Base-by-base conservation (phyloP, 2,888 invertebrate species). In the Drosophila robusta region DNA sequence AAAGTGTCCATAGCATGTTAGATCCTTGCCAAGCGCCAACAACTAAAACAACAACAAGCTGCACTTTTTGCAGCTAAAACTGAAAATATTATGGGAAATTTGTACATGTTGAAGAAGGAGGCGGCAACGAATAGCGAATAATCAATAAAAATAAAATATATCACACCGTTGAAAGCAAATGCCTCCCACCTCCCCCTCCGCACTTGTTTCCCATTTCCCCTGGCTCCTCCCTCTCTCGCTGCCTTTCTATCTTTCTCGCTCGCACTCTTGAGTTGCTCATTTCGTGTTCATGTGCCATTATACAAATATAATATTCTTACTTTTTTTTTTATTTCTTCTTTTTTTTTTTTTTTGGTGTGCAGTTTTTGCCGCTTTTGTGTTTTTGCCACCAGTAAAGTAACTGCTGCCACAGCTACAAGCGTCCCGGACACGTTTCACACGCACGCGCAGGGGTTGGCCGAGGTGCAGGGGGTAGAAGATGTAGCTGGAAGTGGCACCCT, bases 81-180 rank as follows among this genome's bases (percentile, higher is more conserved):
- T 67, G 69, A 76, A 80, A 81, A 80, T 78, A 80, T 80, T 65
- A 74, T 80, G 78, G 80, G 74, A 80, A 80, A 80, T 80, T 81
- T 80, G 76, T 80, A 75, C 71, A 80, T 80, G 75, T 63, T 75
- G 56, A 46, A 50, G 65, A 46, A 50, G 66, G 45, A 44, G 56
- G 69, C 50, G 50, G 55, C 49, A 51, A 66, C 68, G 75, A 75
- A 78, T 65, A 83, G 75, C 67, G 79, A 80, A 85, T 86, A 86
- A 86, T 86, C 85, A 86, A 86, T 86, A 86, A 87, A 87, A 85
- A 87, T 85, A 87, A 86, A 86, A 88, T 85, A 83, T 87, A 86
- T 86, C 86, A 88, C 85, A 87, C 85, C 86, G 81, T 74, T 70
- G 84, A 75, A 75, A 75, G 75, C 72, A 72, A 68, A 54, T 55